Evolutionary conservation across 2,797 vertebrate species (phyloP).

Genomic region (Sparidentex hasta): DNA sequence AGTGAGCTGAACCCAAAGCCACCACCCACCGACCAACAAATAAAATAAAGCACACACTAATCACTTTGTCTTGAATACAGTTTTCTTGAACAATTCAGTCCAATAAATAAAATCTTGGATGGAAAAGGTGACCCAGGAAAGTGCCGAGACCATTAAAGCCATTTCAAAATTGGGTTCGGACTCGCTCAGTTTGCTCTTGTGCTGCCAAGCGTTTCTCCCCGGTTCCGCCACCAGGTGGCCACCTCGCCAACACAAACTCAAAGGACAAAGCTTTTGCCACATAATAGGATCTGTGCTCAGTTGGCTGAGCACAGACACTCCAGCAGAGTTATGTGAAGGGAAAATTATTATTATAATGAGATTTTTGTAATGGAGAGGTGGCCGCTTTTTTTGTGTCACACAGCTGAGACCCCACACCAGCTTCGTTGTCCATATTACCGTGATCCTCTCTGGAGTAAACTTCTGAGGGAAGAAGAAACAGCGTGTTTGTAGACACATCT

Average conservation of each 20-base stretch:
- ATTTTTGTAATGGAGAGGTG: slow-evolving; percentile 66
- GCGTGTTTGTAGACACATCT: slow-evolving; percentile 28
- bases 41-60: neutral
- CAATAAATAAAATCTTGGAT: neutral
- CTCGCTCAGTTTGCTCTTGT: slow-evolving; percentile 19
- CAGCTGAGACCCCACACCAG: slow-evolving; percentile 53
- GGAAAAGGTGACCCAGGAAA: slow-evolving; percentile 22
- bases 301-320: neutral
- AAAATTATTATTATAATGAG: neutral
- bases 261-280: slow-evolving; percentile 2
- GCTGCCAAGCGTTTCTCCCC: slow-evolving; percentile 33
- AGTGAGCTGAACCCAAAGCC: slow-evolving; percentile 65
- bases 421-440: slow-evolving; percentile 73
- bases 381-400: slow-evolving; percentile 45
- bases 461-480: slow-evolving; percentile 76
- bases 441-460: slow-evolving; percentile 81
- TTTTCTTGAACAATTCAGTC: slow-evolving; percentile 1
- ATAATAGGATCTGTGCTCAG: neutral
- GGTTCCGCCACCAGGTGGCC: slow-evolving; percentile 81
- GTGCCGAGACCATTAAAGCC: neutral
- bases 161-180: slow-evolving; percentile 13
- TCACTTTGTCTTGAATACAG: neutral
- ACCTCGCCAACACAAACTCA: slow-evolving; percentile 75
- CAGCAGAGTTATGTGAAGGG: neutral
- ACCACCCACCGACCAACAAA: slow-evolving; percentile 34